Base-by-base conservation (phyloP, 1,140 invertebrate species). In the Rhyacophila brunnea region DNA sequence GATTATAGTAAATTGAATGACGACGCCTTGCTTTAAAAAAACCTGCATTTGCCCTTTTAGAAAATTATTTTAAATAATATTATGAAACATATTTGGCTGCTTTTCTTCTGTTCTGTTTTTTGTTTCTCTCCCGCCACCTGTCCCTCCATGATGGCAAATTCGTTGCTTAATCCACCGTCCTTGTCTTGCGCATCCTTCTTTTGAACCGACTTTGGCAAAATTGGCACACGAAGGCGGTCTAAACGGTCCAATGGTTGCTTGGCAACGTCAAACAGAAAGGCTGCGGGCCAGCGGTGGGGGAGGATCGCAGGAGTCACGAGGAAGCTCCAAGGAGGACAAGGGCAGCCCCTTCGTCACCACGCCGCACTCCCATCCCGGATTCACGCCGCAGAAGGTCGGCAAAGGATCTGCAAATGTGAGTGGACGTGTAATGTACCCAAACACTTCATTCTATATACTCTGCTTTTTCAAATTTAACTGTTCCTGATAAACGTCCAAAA, bases 381-480 rank as follows among this genome's bases (percentile, higher is more conserved):
- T 97, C 75, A 89, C 90, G 64, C 95, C 95, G 14, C 93, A 96
- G 68, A 96, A 96, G 83, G 86, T 93, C 66, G 92, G 91, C 32
- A 93, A 93, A 75, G 87, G 87, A 60, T 79, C 82, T 47, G 88
- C 89, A 76, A 84, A 82, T 82, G 77, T 78, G 65, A 74, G 67
- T 70, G 23, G 23, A 28, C 38, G 15, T 15, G 17, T 44, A 58
- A 23, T 9, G 34, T 57, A 49, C 34, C 17, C 1, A 49, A 15
- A n/a, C n/a, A n/a, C n/a, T n/a, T n/a, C n/a, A n/a, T n/a, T n/a
- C n/a, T n/a, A n/a, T n/a, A n/a, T n/a, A n/a, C n/a, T n/a, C n/a
- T n/a, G n/a, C n/a, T n/a, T n/a, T n/a, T n/a, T n/a, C n/a, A n/a
- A n/a, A n/a, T n/a, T n/a, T n/a, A n/a, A n/a, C n/a, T n/a, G n/a